Percentiles rank a stretch among this genome's conserved stretches.
phyloP scores from a whole-genome alignment of 1,140 invertebrate genomes.

The Thaumetopoea pityocampa region DNA sequence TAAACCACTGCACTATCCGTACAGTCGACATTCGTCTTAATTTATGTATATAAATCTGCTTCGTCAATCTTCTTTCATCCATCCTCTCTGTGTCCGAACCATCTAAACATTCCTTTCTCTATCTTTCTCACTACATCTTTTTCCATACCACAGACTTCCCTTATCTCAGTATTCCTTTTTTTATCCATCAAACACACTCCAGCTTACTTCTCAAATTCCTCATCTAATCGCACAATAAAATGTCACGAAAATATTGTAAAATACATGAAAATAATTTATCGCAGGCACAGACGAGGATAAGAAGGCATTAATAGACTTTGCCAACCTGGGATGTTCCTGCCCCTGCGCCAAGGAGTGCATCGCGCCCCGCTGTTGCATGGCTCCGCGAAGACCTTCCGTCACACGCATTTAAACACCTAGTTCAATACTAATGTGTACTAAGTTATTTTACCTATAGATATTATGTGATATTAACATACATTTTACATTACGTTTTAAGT shows the following conservation, averaged over 20 bases:
- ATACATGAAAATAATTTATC: background rate
- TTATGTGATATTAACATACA: background rate
- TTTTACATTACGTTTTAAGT: too few species aligned
- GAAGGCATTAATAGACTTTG: conserved; percentile 52
- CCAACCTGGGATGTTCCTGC: conserved; percentile 50
- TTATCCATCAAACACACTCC: too few species aligned
- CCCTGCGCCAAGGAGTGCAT: conserved; percentile 62
- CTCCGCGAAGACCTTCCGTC: conserved; percentile 39
- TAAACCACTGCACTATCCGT: too few species aligned
- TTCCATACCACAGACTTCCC: too few species aligned
- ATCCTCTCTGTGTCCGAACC: too few species aligned
- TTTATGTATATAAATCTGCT: too few species aligned
- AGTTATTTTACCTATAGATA: background rate
- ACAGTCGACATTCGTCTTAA: too few species aligned
- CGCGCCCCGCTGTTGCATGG: conserved; percentile 51
- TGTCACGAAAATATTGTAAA: background rate
- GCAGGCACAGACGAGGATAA: conserved; percentile 58
- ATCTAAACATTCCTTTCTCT: too few species aligned
- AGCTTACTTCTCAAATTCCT: background rate
- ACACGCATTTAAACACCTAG: conserved; percentile 41
- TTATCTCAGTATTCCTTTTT: too few species aligned
- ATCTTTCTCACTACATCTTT: too few species aligned
- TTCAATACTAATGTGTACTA: background rate
- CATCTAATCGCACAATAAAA: background rate
- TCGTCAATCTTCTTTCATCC: too few species aligned